A percentile compares a stretch with the other conserved stretches of the same genome.
Conservation (phyloP, 2,888 invertebrate species). For the Zele albiditarsus region DNA sequence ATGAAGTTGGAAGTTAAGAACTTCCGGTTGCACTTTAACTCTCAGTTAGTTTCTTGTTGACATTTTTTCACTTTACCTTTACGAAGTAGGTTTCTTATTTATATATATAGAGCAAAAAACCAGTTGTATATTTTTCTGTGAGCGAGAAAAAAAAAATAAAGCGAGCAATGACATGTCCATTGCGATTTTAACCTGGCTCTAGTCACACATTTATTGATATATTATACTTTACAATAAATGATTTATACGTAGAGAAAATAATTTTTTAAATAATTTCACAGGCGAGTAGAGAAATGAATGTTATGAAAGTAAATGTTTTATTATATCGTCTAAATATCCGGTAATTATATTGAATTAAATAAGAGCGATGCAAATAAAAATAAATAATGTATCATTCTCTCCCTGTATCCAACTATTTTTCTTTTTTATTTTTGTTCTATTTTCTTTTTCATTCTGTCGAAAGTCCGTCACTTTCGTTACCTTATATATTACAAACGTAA, state of each 20-base stretch:
- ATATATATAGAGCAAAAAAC: background rate
- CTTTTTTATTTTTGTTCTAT: background rate
- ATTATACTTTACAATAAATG: background rate
- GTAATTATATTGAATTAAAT: conserved; percentile 3
- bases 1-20: background rate
- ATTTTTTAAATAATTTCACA: background rate
- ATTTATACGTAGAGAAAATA: background rate
- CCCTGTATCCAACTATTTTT: background rate
- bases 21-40: conserved; percentile 1
- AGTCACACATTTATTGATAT: background rate
- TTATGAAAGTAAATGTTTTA: conserved; percentile 1
- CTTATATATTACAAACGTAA: background rate
- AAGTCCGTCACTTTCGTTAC: conserved; percentile 9
- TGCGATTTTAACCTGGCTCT: background rate
- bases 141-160: background rate
- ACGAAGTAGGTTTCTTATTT: background rate
- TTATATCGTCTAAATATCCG: conserved; percentile 1
- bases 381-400: background rate
- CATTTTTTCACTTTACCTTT: background rate
- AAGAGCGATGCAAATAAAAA: conserved; percentile 1
- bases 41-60: conserved; percentile 1
- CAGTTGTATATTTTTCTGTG: conserved; percentile 3
- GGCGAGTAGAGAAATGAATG: background rate
- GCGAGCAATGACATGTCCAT: background rate
- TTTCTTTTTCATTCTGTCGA: background rate